Base-by-base conservation (phyloP, 2,113 vertebrate species). In the Gambusia affinis region DNA sequence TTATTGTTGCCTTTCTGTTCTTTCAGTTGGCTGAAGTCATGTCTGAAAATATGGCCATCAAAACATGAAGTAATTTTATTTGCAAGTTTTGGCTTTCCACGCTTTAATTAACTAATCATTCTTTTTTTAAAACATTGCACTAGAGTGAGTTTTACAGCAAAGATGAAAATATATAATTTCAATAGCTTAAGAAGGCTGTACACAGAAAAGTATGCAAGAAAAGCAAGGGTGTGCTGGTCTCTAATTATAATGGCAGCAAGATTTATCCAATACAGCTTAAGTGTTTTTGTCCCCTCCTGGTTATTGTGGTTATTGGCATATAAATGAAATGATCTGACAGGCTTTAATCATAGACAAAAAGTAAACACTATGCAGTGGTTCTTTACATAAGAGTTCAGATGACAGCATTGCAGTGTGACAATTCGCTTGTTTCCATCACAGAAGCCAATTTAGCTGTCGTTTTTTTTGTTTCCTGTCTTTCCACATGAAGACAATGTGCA, bases 31-130 rank as follows among this genome's bases (percentile, higher is more conserved):
- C 62, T 70, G 27, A 83, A 22, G 44, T 67, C 19, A 12, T 27
- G 70, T 54, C 44, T 77, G 75, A 74, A 73, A 39, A 68, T 73
- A 66, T 19, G 29, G 68, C 27, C 67, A 71, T 73, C 24, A 70
- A 57, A 57, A 54, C 51, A 22, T 7, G 7, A 54, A 47, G 4
- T 47, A 47, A 47, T 47, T 47, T 19, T 19, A 1, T 4, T 15
- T 42, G 39, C 12, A 42, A 42, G 17, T 47, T 47, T 47, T 47
- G 17, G 44, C 17, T 57, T n/a, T 57, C 2, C 1, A 6, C 19
- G 3, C 44, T 47, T 15, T 6, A 51, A 19, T 51, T 54, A 54
- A 22, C 7, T 8, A 24, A 64, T 65, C 47, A 70, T 74, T 66
- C 19, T 14, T 78, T 76, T 76, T 66, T 47, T 27, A 70, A 33